A percentile compares a stretch with the other conserved stretches of the same genome.
Conservation (phyloP, 1,140 invertebrate genomes). For the Zaprionus kolodkinae region DNA sequence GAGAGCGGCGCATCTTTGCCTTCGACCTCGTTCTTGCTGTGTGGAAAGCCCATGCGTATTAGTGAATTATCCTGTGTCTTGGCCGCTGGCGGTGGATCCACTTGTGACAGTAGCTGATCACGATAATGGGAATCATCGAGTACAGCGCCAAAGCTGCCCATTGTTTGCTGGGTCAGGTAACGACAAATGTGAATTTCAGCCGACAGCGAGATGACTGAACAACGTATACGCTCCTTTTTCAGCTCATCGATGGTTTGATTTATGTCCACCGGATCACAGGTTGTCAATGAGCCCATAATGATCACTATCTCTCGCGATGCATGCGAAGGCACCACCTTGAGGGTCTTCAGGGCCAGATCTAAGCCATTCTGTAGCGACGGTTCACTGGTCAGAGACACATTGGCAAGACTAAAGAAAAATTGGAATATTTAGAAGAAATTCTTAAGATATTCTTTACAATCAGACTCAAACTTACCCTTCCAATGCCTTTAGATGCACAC, state of each 20-base stretch:
- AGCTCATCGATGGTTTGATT: slow-evolving; percentile 90
- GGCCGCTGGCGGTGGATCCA: slow-evolving; percentile 94
- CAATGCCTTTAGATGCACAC: slow-evolving; percentile 90
- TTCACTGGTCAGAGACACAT: slow-evolving; percentile 90
- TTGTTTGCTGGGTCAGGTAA: slow-evolving; percentile 92
- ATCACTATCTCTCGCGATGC: slow-evolving; percentile 96
- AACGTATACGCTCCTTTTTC: slow-evolving; percentile 91
- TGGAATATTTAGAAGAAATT: no score
- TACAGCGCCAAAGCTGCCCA: slow-evolving; percentile 84
- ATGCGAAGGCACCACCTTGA: slow-evolving; percentile 96
- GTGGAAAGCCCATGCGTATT: slow-evolving; percentile 97
- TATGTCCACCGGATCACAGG: slow-evolving; percentile 98
- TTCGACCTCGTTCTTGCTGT: slow-evolving; percentile 85
- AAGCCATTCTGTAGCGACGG: slow-evolving; percentile 97
- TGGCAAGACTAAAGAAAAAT: slow-evolving; percentile 85
- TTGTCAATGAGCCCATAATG: slow-evolving; percentile 96
- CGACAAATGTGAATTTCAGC: slow-evolving; percentile 97
- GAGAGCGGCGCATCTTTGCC: slow-evolving; percentile 89
- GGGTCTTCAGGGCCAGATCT: slow-evolving; percentile 92
- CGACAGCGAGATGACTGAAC: slow-evolving; percentile 96
- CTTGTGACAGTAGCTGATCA: slow-evolving; percentile 91
- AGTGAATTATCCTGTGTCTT: slow-evolving; percentile 92
- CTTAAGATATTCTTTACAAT: neutral
- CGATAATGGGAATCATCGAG: slow-evolving; percentile 96
- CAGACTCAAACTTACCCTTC: slow-evolving; percentile 82